Conservation (phyloP, 1,140 invertebrate genomes). For the Drosophila grimshawi region DNA sequence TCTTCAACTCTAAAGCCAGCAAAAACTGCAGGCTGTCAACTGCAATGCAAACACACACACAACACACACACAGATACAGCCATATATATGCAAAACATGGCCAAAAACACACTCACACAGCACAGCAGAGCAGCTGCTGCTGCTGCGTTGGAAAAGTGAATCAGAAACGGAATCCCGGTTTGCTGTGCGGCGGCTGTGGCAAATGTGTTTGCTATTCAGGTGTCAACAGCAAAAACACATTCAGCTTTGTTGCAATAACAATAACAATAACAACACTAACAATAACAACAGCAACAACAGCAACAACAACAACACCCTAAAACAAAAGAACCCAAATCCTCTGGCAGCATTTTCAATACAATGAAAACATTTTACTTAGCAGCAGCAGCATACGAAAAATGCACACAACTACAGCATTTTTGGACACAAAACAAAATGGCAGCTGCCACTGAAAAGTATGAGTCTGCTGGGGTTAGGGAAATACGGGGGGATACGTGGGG, state of each 20-base stretch:
- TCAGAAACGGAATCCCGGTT: constrained; percentile 55
- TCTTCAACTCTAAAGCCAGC: constrained; percentile 51
- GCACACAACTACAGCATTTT: constrained; percentile 47
- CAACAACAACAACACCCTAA: constrained; percentile 42
- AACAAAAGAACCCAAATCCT: constrained; percentile 47
- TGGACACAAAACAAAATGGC: constrained; percentile 44
- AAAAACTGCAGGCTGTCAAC: constrained; percentile 63
- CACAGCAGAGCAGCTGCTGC: constrained; percentile 46
- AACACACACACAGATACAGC: constrained; percentile 6
- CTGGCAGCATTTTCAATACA: constrained; percentile 67
- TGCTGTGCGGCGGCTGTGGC: constrained; percentile 69
- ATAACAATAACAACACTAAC: constrained; percentile 32
- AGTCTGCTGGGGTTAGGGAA: not conserved
- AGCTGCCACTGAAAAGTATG: not conserved
- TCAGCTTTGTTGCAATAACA: constrained; percentile 75
- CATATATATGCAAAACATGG: constrained; percentile 5
- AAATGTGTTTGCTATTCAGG: constrained; percentile 77
- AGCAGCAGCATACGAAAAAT: constrained; percentile 48
- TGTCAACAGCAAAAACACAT: constrained; percentile 78
- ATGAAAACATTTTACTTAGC: constrained; percentile 77
- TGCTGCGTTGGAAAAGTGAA: constrained; percentile 29
- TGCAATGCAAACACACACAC: constrained; percentile 29
- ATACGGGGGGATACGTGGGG: too few species aligned
- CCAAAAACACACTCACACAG: not conserved
- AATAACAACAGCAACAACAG: constrained; percentile 10